phyloP scores from a whole-genome alignment of 2,113 vertebrate genomes.

The Thryonomys swinderianus region DNA sequence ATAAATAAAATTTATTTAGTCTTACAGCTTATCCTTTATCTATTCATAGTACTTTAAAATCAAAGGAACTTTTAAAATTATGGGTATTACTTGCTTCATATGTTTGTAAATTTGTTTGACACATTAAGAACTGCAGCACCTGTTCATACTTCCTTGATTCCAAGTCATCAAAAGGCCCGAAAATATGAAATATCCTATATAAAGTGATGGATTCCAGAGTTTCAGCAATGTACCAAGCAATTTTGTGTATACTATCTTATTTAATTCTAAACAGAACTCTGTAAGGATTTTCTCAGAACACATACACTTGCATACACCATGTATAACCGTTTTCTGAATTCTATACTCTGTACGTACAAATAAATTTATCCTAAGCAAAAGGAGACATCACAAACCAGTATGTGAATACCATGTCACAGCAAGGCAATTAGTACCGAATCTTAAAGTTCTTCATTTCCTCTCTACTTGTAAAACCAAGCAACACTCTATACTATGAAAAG shows the following conservation, averaged over 20 bases:
- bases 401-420: not conserved
- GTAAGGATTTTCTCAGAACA: not conserved
- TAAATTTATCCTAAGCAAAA: not conserved
- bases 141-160: not conserved
- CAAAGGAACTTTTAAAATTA: not conserved
- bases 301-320: not conserved
- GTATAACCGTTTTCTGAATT: not conserved
- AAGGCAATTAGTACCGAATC: constrained; percentile 7
- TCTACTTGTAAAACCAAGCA: constrained; percentile 37
- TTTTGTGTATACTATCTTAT: not conserved
- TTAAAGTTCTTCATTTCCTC: not conserved
- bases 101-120: not conserved
- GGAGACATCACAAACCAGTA: not conserved
- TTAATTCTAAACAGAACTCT: constrained; percentile 4
- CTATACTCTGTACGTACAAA: not conserved
- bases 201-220: not conserved
- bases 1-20: not conserved
- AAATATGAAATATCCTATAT: not conserved
- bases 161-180: constrained; percentile 21
- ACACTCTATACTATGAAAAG: not conserved
- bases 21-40: not conserved
- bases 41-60: constrained; percentile 7
- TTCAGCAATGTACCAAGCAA: not conserved
- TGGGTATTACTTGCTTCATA: not conserved
- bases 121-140: not conserved